Conservation (phyloP, 1,140 invertebrate genomes). For the Drosophila arawakana region DNA sequence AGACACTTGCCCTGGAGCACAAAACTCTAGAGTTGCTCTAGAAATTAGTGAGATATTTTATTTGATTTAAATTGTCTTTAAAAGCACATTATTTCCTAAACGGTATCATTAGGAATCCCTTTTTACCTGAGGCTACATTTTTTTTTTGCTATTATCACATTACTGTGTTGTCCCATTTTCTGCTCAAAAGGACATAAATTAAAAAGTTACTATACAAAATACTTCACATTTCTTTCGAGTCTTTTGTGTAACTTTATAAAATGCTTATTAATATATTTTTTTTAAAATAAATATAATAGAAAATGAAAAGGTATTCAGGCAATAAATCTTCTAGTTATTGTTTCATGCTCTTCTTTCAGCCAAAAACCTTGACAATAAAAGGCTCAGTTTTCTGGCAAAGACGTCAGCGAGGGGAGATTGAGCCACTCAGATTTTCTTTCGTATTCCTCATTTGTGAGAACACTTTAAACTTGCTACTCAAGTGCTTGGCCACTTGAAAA, state of each 20-base stretch:
- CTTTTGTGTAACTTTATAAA: neutral
- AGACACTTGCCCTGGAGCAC: neutral
- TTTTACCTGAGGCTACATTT: neutral
- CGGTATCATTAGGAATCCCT: neutral
- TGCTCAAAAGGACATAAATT: constrained; percentile 1
- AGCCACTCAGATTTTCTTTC: constrained; percentile 47
- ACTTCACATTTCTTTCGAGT: neutral
- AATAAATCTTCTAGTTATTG: constrained; percentile 78
- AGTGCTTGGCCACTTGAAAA: constrained; percentile 63
- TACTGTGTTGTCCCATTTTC: neutral
- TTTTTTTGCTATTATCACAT: constrained; percentile 15
- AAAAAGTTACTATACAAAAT: neutral
- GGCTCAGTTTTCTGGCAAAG: constrained; percentile 5
- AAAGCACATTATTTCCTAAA: too few species aligned
- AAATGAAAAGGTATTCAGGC: constrained; percentile 36
- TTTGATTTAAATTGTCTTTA: neutral
- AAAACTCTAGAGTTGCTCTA: neutral
- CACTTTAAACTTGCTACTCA: constrained; percentile 66
- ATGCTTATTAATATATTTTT: constrained; percentile 38
- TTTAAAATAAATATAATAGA: constrained; percentile 31
- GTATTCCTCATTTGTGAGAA: constrained; percentile 30
- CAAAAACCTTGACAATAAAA: constrained; percentile 71
- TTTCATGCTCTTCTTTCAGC: constrained; percentile 61
- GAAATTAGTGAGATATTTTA: neutral
- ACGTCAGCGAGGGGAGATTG: neutral